A percentile compares a stretch with the other conserved stretches of the same genome.
These are phyloP conservation scores for Baryphthengus martii DNA, from an alignment of 2,113 vertebrate species.

Conservation along the genomic window DNA sequence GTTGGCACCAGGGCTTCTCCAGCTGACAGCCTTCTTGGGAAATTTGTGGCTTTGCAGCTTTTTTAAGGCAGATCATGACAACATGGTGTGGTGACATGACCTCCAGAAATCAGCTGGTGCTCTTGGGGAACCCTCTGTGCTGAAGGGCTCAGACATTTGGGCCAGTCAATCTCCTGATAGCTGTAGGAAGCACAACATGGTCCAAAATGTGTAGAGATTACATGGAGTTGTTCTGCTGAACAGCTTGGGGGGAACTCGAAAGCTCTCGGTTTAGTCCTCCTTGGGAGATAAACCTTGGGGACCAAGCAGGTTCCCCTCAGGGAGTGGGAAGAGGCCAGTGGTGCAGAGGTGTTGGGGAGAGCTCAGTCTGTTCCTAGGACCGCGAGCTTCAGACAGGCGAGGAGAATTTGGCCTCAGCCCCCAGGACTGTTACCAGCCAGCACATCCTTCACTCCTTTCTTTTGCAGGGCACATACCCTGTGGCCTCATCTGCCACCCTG, in stretches of 20 bases:
- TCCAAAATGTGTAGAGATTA: neutral
- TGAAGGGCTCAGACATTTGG: neutral
- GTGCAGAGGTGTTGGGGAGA: neutral
- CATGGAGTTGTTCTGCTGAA: neutral
- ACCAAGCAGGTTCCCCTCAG: neutral
- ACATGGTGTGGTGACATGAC: no score
- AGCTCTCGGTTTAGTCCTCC: neutral
- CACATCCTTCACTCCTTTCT: neutral
- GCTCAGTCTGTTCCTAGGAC: neutral
- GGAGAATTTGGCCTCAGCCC: neutral
- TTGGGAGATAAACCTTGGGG: neutral
- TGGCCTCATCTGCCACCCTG: constrained; percentile 85
- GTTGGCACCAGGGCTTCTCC: rapidly evolving
- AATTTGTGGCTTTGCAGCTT: neutral
- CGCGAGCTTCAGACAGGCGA: no score
- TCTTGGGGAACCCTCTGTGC: neutral
- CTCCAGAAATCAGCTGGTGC: neutral
- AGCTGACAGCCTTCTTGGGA: rapidly evolving
- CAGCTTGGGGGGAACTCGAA: neutral
- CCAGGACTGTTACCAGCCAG: neutral
- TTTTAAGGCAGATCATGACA: neutral
- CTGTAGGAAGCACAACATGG: rapidly evolving
- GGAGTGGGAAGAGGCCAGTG: no score
- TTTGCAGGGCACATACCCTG: constrained; percentile 77
- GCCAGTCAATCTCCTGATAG: neutral